Conservation (phyloP, 2,797 vertebrate species). For the Eutrigla gurnardus region DNA sequence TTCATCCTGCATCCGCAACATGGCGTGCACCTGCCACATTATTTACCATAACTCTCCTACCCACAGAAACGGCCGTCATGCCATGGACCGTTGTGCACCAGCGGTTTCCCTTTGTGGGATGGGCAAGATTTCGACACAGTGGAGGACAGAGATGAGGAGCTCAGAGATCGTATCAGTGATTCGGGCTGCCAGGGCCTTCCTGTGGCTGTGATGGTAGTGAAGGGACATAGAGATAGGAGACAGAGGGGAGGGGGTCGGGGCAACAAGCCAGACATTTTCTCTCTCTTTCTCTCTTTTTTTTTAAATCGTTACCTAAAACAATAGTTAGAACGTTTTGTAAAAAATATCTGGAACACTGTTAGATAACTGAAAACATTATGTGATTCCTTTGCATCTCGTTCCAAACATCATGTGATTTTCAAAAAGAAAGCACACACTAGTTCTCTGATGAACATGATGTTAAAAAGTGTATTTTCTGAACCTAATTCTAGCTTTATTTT, state of each 20-base stretch:
- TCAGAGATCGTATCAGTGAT: constrained; percentile 83
- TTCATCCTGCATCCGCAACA: constrained; percentile 39
- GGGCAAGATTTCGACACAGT: constrained; percentile 84
- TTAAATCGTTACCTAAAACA: constrained; percentile 6
- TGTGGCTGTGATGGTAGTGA: constrained; percentile 83
- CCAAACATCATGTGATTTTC: background rate
- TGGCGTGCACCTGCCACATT: constrained; percentile 50
- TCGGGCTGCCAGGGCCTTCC: constrained; percentile 83
- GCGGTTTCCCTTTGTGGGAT: constrained; percentile 84
- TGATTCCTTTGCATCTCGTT: background rate
- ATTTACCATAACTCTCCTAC: constrained; percentile 67
- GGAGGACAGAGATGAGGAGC: constrained; percentile 80
- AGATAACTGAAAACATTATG: background rate
- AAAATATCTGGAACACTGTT: background rate
- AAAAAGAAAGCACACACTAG: background rate
- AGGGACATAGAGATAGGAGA: constrained; percentile 77
- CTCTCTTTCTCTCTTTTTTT: background rate
- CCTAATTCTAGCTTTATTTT: background rate
- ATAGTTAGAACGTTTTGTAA: constrained; percentile 15
- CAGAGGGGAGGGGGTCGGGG: constrained; percentile 42
- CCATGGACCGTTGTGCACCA: constrained; percentile 78
- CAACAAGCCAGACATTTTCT: constrained; percentile 24
- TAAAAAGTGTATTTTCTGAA: too few relatives aligned
- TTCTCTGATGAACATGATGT: background rate
- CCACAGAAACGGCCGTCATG: constrained; percentile 81